These are phyloP conservation scores for Chunga burmeisteri DNA, from an alignment of 2,113 vertebrate genomes.

Conservation along the genomic window DNA sequence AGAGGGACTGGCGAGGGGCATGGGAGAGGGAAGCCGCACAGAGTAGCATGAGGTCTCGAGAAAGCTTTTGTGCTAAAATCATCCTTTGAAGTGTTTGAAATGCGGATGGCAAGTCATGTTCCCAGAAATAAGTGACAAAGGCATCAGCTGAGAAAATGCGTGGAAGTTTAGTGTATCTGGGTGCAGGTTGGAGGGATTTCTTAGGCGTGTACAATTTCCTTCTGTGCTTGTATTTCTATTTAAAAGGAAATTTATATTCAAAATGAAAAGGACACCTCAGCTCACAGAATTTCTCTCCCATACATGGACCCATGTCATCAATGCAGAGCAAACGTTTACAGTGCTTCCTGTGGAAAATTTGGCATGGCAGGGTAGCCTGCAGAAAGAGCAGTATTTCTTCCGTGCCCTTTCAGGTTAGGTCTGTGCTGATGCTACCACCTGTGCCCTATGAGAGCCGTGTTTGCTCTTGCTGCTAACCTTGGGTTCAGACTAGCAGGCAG, in stretches of 20 bases:
- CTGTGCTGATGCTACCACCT: not conserved
- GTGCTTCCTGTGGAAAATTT: not conserved
- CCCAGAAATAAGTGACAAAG: not conserved
- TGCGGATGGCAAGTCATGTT: not conserved
- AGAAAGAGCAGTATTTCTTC: not conserved
- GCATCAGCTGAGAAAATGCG: not conserved
- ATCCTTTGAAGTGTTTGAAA: not conserved
- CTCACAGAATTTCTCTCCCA: not conserved
- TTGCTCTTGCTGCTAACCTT: not conserved
- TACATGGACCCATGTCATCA: not conserved
- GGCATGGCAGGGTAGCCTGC: not conserved
- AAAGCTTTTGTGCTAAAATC: not conserved
- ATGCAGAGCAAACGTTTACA: not conserved
- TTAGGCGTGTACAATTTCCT: not conserved
- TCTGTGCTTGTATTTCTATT: not conserved
- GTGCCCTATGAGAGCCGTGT: not conserved
- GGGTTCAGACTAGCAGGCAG: not conserved
- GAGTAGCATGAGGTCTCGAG: not conserved
- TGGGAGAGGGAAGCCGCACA: not conserved
- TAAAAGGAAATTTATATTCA: not conserved
- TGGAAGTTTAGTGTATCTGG: not conserved
- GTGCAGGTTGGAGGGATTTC: not conserved
- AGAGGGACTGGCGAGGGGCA: not conserved
- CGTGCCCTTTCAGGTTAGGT: not conserved
- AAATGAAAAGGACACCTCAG: not conserved